A percentile compares a stretch with the other conserved stretches of the same genome.
Evolutionary conservation across 2,888 invertebrate species (phyloP).

Genomic region (Tanytarsus gracilentus): DNA sequence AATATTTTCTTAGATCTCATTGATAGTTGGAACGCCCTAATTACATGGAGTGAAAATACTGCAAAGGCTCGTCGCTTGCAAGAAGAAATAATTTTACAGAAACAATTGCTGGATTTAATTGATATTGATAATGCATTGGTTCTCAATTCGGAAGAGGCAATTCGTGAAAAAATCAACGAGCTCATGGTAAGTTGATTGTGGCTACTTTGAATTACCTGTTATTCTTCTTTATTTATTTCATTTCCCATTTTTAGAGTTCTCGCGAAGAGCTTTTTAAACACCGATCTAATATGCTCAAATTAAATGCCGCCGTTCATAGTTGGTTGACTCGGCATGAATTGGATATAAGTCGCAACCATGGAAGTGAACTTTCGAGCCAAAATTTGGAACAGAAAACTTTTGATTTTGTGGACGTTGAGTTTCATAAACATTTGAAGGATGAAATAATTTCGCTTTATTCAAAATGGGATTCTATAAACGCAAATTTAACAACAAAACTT

Average conservation of each 20-base stretch:
- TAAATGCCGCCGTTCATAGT: slow-evolving; percentile 45
- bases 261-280: slow-evolving; percentile 42
- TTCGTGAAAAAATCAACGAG: slow-evolving; percentile 42
- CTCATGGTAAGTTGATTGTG: slow-evolving; percentile 37
- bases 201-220: not conserved
- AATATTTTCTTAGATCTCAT: slow-evolving; percentile 42
- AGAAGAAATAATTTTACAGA: slow-evolving; percentile 43
- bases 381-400: not conserved
- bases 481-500: slow-evolving; percentile 62
- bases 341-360: slow-evolving; percentile 32
- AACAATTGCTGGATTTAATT: slow-evolving; percentile 35
- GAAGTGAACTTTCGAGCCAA: slow-evolving; percentile 11
- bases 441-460: slow-evolving; percentile 62
- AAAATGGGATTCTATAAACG: slow-evolving; percentile 59
- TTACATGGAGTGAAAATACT: slow-evolving; percentile 44
- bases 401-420: slow-evolving; percentile 38
- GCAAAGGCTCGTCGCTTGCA: slow-evolving; percentile 42
- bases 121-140: slow-evolving; percentile 31
- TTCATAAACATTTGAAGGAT: slow-evolving; percentile 50
- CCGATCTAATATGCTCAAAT: slow-evolving; percentile 43
- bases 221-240: slow-evolving; percentile 9
- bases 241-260: slow-evolving; percentile 37
- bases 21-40: slow-evolving; percentile 43
- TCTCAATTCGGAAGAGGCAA: slow-evolving; percentile 42
- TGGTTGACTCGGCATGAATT: slow-evolving; percentile 44